phyloP scores from a whole-genome alignment of 2,888 invertebrate species.

The Charanyca ferruginea region DNA sequence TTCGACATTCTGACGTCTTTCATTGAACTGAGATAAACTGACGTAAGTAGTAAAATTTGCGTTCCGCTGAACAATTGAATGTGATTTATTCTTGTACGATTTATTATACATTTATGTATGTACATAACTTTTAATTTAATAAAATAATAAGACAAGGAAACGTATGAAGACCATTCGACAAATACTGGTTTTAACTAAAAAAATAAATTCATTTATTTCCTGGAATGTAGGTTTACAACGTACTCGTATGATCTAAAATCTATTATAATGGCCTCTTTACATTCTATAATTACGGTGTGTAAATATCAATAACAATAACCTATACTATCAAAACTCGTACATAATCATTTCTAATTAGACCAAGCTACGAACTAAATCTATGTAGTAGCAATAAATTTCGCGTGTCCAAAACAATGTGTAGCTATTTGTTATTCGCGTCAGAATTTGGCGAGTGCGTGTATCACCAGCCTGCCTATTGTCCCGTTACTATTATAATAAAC shows the following conservation, averaged over 20 bases:
- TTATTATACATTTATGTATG: no score
- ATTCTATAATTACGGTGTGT: no score
- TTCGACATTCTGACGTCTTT: conserved; percentile 1
- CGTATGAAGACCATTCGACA: no score
- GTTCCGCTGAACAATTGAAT: conserved; percentile 2
- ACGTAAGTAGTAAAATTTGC: background rate
- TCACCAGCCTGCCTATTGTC: conserved; percentile 15
- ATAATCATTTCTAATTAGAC: conserved; percentile 2
- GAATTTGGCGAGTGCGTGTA: conserved; percentile 42
- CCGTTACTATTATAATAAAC: conserved; percentile 45
- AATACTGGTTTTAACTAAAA: no score
- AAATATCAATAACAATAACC: no score
- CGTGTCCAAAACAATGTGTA: conserved; percentile 15
- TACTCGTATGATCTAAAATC: no score
- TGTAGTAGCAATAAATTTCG: conserved; percentile 17
- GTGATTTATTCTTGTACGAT: background rate
- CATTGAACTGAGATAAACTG: background rate
- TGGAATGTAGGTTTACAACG: no score
- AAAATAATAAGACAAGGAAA: background rate
- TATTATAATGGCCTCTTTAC: no score
- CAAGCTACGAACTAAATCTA: background rate
- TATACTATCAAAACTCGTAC: no score
- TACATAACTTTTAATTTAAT: background rate
- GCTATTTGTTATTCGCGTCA: conserved; percentile 48
- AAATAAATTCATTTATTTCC: no score